Base-by-base conservation (phyloP, 2,888 invertebrate species). In the Eupsilia transversa region DNA sequence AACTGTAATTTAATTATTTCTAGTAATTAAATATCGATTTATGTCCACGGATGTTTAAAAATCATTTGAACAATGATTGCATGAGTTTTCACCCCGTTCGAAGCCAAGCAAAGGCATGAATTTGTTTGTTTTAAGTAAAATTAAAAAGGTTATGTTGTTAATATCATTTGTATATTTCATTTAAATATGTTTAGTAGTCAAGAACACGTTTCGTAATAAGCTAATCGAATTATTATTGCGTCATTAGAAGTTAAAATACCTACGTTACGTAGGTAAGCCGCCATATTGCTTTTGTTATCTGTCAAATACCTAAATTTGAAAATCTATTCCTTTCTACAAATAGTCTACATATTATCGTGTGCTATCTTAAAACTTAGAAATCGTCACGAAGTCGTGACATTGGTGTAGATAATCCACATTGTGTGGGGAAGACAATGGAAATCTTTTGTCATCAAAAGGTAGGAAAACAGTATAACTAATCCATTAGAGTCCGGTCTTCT, bases 111-210 rank as follows among this genome's bases (percentile, higher is more conserved):
- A 67, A 52, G 41, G 67, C 68, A 73, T 57, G 61, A 77, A 65
- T 80, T 83, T 72, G 49, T 83, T 85, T 71, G 67, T 83, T 76
- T 46, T 77, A 72, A 70, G 60, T 66, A 82, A 69, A 65, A 72
- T 30, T 35, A 78, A 60, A 67, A 73, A 80, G 71, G 54, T 86
- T 78, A 86, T 71, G 69, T 83, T 79, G 81, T 79, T 84, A 79
- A 80, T 83, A 79, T 79, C 78, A 80, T 84, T 82, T 86, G 82
- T 86, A 87, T 84, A 84, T 83, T 87, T 84, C 84, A 82, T 87
- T 83, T 60, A 56, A 78, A 72, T 82, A 79, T 77, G 54, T 77
- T 86, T 67, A 85, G 57, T 27, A 23, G 68, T 74, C 61, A 41
- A 77, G 63, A 69, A 17, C 64, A 78, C 63, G 76, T 87, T 87